Percentiles rank a stretch among this genome's conserved stretches.
These are phyloP conservation scores for Atherix ibis DNA, from an alignment of 2,888 invertebrate species.

Conservation along the genomic window DNA sequence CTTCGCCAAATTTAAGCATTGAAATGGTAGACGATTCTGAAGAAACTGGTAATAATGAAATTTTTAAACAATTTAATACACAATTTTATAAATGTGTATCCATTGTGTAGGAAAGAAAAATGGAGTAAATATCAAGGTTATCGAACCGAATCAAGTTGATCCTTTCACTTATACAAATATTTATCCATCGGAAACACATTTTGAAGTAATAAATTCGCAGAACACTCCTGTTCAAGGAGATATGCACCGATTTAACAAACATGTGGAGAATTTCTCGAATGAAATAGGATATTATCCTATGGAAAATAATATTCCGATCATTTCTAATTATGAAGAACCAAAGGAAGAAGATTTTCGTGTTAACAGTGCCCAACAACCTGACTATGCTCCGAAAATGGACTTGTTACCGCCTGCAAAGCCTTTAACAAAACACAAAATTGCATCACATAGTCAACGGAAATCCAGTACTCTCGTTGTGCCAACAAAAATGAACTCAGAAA, in stretches of 20 bases:
- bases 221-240: slow-evolving; percentile 25
- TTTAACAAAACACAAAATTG: slow-evolving; percentile 5
- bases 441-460: slow-evolving; percentile 7
- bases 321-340: slow-evolving; percentile 28
- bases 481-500: slow-evolving; percentile 12
- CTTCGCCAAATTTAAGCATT: slow-evolving; percentile 28
- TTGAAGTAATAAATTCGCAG: slow-evolving; percentile 22
- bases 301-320: slow-evolving; percentile 26
- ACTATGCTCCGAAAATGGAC: slow-evolving; percentile 23
- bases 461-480: slow-evolving; percentile 2
- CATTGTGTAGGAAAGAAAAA: slow-evolving; percentile 5
- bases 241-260: slow-evolving; percentile 19
- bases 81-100: not conserved
- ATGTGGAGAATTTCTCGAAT: slow-evolving; percentile 17
- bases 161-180: slow-evolving; percentile 4
- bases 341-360: slow-evolving; percentile 32
- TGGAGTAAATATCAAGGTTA: too few species aligned
- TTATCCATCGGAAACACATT: not conserved
- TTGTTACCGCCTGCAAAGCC: slow-evolving; percentile 5
- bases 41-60: slow-evolving; percentile 11
- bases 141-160: too few species aligned
- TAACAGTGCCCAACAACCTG: slow-evolving; percentile 21
- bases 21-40: slow-evolving; percentile 29
- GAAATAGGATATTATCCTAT: slow-evolving; percentile 18
- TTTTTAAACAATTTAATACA: not conserved